Evolutionary conservation across 2,888 invertebrate genomes (phyloP).

Genomic region (Ectobius pallidus): DNA sequence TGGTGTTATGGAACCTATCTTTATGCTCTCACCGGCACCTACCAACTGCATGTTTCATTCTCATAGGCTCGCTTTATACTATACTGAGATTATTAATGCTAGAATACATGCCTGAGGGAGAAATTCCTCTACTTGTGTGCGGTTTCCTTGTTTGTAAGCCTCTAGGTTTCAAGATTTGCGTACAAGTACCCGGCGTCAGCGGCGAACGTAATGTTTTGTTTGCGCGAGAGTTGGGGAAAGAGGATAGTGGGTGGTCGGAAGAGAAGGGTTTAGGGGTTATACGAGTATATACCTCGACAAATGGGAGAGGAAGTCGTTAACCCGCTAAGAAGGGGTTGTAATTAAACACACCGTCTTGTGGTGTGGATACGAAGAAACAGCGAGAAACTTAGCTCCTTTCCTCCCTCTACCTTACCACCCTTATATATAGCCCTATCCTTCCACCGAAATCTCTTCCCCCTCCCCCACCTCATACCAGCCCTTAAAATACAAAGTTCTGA

Average conservation of each 20-base stretch:
- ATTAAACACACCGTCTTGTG: conserved; percentile 35
- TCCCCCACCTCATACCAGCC: neutral
- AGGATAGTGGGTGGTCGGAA: conserved; percentile 13
- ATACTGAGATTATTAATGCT: conserved; percentile 10
- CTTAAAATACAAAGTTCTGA: conserved; percentile 21
- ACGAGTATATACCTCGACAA: conserved; percentile 33
- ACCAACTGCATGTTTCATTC: neutral
- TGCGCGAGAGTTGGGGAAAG: neutral
- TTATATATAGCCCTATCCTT: neutral
- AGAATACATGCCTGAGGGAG: neutral
- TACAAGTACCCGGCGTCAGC: neutral
- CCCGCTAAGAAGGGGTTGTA: conserved; percentile 32
- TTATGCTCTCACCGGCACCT: neutral
- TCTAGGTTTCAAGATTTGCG: neutral
- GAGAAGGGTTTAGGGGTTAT: neutral
- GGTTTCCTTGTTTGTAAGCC: neutral
- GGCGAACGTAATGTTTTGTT: conserved; percentile 15
- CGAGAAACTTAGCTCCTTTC: conserved; percentile 26
- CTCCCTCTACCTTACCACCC: conserved; percentile 1
- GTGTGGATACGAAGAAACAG: conserved; percentile 8
- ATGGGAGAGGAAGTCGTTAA: conserved; percentile 39
- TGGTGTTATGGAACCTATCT: no score
- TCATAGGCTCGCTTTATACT: neutral
- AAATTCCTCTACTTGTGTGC: neutral
- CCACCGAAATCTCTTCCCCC: conserved; percentile 5